Evolutionary conservation across 2,113 vertebrate genomes (phyloP).

Genomic region (Todiramphus chloris): DNA sequence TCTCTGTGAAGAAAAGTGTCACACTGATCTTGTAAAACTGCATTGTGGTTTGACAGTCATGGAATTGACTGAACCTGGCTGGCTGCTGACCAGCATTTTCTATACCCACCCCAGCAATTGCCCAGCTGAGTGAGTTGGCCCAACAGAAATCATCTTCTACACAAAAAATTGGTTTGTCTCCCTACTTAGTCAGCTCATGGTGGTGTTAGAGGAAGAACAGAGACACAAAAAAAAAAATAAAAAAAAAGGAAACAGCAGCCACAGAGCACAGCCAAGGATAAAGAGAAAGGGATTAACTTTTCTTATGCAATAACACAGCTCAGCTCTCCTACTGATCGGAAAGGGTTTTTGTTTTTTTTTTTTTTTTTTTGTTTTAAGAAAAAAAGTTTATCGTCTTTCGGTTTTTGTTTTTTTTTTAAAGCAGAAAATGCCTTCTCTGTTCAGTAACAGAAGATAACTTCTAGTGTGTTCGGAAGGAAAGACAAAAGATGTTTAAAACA

Average conservation of each 20-base stretch:
- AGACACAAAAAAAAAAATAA: too few species aligned
- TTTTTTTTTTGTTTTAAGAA: too few species aligned
- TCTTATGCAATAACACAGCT: rapidly evolving
- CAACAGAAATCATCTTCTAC: too few species aligned
- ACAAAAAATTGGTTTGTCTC: rapidly evolving
- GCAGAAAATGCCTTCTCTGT: not conserved
- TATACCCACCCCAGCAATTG: not conserved
- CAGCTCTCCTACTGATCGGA: not conserved
- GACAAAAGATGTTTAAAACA: not conserved
- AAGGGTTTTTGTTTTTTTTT: not conserved
- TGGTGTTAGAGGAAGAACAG: not conserved
- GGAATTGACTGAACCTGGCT: not conserved
- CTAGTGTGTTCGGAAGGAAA: too few species aligned
- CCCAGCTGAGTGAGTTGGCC: not conserved
- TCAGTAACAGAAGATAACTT: not conserved
- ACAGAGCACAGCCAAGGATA: not conserved
- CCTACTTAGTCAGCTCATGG: rapidly evolving
- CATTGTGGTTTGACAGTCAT: not conserved
- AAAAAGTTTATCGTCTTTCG: too few species aligned
- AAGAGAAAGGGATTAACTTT: not conserved
- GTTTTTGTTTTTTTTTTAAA: not conserved
- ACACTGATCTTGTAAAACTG: not conserved
- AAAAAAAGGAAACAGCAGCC: not conserved
- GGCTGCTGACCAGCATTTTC: not conserved
- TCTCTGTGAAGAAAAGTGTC: not conserved